These are phyloP conservation scores for Prunella himalayana DNA, from an alignment of 2,113 vertebrate genomes.

Conservation along the genomic window DNA sequence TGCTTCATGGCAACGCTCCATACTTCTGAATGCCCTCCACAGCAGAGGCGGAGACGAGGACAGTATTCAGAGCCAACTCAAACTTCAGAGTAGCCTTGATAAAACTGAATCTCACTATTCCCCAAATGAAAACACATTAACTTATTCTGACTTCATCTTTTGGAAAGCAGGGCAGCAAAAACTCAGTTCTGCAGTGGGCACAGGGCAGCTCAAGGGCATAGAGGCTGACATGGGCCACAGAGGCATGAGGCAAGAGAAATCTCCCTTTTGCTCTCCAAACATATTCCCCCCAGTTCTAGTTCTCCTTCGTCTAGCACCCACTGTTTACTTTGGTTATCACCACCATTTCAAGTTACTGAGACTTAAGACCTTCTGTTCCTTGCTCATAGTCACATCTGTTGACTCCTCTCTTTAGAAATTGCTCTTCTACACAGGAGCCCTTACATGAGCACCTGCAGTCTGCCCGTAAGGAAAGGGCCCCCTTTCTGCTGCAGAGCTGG, in stretches of 20 bases:
- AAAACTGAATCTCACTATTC: background rate
- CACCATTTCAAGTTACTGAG: background rate
- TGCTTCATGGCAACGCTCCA: background rate
- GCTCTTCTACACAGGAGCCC: background rate
- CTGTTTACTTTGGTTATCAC: background rate
- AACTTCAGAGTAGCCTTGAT: background rate
- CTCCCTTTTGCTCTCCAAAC: background rate
- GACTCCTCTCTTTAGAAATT: background rate
- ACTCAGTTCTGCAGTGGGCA: background rate
- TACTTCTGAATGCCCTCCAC: background rate
- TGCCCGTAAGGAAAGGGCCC: rapidly evolving
- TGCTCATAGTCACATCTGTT: background rate
- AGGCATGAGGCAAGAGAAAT: background rate
- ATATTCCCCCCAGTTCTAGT: background rate
- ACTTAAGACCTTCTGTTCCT: background rate
- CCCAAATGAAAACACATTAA: slow-evolving; percentile 1
- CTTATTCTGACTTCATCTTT: slow-evolving; percentile 21
- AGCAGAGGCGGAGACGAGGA: rapidly evolving
- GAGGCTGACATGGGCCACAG: background rate
- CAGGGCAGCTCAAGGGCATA: background rate
- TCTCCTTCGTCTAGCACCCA: background rate
- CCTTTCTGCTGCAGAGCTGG: background rate
- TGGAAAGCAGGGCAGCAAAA: background rate
- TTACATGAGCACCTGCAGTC: background rate
- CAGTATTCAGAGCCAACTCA: background rate